phyloP scores from a whole-genome alignment of 2,888 invertebrate species.

The Chirona hameri region DNA sequence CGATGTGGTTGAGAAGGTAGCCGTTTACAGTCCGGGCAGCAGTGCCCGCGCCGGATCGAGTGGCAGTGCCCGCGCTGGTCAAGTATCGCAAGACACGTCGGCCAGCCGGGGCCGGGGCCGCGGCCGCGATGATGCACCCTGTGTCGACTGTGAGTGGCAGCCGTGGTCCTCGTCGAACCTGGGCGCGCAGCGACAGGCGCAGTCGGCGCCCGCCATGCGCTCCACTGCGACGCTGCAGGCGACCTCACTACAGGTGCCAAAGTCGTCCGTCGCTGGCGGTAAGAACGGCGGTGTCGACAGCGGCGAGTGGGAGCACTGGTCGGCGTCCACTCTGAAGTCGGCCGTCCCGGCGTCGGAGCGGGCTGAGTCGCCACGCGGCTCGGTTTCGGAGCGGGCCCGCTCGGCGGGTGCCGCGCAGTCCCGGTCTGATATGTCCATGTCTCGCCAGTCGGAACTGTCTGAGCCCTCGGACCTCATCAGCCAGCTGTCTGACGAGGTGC shows the following conservation, averaged over 20 bases:
- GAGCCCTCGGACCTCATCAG: conserved; percentile 1
- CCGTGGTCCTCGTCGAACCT: conserved; percentile 2
- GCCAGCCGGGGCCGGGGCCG: background rate
- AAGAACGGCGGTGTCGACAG: background rate
- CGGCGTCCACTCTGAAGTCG: background rate
- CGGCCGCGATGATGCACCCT: background rate
- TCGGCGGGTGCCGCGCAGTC: background rate
- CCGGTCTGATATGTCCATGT: background rate
- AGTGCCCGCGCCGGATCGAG: background rate
- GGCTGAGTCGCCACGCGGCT: background rate
- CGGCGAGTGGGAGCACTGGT: background rate
- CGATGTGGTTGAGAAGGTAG: conserved; percentile 13
- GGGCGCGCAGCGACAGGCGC: background rate
- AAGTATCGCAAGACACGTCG: background rate
- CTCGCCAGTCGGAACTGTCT: background rate
- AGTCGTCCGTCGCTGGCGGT: too few species aligned
- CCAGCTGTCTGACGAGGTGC: conserved; percentile 26
- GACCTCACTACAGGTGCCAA: too few species aligned
- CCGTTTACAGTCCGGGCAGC: background rate
- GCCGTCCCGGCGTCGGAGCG: background rate
- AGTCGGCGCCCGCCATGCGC: background rate
- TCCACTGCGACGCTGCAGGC: background rate
- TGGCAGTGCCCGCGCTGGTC: background rate
- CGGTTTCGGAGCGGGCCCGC: background rate
- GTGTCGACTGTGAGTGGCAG: background rate